phyloP scores from a whole-genome alignment of 2,797 vertebrate species.

The Characodon lateralis region DNA sequence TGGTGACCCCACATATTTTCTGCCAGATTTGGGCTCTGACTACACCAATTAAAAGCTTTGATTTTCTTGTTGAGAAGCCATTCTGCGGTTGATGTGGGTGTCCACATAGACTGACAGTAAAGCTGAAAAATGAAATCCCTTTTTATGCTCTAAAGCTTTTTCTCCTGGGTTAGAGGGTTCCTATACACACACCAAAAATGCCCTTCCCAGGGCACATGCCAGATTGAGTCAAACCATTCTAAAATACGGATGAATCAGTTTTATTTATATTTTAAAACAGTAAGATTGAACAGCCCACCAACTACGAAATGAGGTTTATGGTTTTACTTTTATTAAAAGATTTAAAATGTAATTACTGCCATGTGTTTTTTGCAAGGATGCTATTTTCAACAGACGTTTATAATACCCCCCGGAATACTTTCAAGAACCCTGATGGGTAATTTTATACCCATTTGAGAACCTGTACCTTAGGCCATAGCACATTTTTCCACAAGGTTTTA shows the following conservation, averaged over 20 bases:
- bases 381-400: no score
- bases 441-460: no score
- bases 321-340: no score
- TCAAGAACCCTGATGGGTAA: no score
- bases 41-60: background rate
- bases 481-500: background rate
- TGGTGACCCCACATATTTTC: background rate
- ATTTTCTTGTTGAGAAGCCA: background rate
- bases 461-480: no score
- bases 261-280: no score
- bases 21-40: background rate
- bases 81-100: background rate
- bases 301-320: no score
- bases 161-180: background rate
- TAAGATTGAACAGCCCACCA: no score
- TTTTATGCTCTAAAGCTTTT: background rate
- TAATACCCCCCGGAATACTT: no score
- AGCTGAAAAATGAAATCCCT: background rate
- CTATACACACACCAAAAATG: background rate
- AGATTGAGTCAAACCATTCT: background rate
- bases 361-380: no score
- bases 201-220: background rate
- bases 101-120: background rate
- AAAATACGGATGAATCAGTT: background rate
- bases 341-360: no score